Percentiles rank a stretch among this genome's conserved stretches.
Evolutionary conservation across 23 tunicate genomes (phyloP).

Genomic region (Clavelina lepadiformis): DNA sequence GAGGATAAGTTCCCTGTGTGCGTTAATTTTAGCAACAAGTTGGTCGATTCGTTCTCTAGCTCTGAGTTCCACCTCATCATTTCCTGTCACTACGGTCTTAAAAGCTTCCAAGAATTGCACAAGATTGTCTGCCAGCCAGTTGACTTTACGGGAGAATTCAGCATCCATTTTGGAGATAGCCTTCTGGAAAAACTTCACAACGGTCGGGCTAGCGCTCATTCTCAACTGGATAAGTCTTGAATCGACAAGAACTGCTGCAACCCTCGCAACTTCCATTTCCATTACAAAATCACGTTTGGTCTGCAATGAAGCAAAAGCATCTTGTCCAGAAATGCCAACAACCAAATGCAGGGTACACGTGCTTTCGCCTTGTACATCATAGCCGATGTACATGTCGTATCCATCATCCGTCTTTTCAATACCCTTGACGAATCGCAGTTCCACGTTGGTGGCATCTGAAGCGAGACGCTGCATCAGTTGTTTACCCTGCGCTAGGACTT

Average conservation of each 20-base stretch:
- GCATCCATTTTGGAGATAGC: conserved; percentile 12
- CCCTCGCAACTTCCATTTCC: conserved; percentile 27
- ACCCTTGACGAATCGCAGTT: conserved; percentile 29
- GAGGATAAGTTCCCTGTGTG: not conserved
- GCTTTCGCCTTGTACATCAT: conserved; percentile 11
- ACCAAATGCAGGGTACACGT: conserved; percentile 35
- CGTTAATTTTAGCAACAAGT: conserved; percentile 19
- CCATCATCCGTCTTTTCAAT: conserved; percentile 14
- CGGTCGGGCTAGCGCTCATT: conserved; percentile 33
- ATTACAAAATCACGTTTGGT: conserved; percentile 34
- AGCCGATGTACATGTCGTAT: conserved; percentile 48
- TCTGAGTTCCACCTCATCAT: conserved; percentile 12
- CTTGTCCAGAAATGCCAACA: not conserved
- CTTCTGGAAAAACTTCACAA: conserved; percentile 25
- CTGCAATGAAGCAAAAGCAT: conserved; percentile 13
- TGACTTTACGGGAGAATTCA: conserved; percentile 57
- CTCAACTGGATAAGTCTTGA: conserved; percentile 42
- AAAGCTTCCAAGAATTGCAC: conserved; percentile 27
- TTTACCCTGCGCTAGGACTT: conserved; percentile 26
- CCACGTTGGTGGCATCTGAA: conserved; percentile 16
- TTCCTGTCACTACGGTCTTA: conserved; percentile 40
- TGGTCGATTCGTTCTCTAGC: conserved; percentile 4
- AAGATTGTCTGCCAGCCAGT: conserved; percentile 38
- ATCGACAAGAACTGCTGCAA: conserved; percentile 32
- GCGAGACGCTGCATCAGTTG: conserved; percentile 13